Evolutionary conservation across 2,113 vertebrate genomes (phyloP).

Genomic region (Pachycephala philippinensis): DNA sequence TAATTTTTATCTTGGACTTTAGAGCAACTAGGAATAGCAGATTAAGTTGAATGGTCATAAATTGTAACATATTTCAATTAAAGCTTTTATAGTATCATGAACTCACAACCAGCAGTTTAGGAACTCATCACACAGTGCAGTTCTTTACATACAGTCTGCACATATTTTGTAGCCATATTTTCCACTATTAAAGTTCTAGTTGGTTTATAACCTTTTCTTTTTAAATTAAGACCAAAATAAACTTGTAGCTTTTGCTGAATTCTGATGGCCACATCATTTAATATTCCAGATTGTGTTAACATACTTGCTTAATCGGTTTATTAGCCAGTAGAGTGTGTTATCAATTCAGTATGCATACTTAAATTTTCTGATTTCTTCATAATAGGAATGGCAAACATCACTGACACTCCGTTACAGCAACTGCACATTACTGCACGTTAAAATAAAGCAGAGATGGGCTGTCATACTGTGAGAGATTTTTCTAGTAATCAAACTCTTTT

Average conservation of each 20-base stretch:
- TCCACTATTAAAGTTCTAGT: not conserved
- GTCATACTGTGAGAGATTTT: not conserved
- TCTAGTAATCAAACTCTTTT: not conserved
- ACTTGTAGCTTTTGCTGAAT: not conserved
- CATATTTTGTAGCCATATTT: not conserved
- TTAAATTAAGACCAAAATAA: not conserved
- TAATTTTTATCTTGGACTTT: not conserved
- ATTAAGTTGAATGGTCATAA: not conserved
- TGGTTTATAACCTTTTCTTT: not conserved
- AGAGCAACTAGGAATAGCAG: not conserved
- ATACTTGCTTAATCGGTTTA: not conserved
- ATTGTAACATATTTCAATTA: not conserved
- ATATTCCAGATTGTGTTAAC: not conserved
- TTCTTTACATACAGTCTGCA: not conserved
- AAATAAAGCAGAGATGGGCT: not conserved
- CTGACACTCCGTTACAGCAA: not conserved
- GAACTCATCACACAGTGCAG: not conserved
- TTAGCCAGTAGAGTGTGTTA: not conserved
- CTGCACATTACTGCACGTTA: not conserved
- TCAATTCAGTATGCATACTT: not conserved
- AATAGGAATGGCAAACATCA: not conserved
- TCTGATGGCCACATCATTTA: not conserved
- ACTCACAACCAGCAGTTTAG: not conserved
- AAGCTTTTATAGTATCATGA: not conserved
- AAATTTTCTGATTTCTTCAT: not conserved